phyloP scores from a whole-genome alignment of 2,888 invertebrate genomes.

The Sisyra terminalis region DNA sequence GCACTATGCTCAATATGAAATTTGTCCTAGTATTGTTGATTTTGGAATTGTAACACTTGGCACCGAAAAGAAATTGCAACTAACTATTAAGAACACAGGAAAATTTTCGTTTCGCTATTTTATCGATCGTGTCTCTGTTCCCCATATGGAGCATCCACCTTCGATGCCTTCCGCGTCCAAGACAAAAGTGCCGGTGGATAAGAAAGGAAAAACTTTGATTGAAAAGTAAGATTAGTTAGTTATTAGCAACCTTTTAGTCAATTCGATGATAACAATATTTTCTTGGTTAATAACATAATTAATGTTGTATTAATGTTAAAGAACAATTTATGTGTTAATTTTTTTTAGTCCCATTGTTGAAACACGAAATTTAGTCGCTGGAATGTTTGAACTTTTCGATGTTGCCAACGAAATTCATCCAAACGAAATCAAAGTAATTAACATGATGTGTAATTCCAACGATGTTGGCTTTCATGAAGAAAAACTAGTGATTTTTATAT shows the following conservation, averaged over 20 bases:
- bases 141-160: too few species aligned
- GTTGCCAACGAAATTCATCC: slow-evolving; percentile 17
- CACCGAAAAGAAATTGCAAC: slow-evolving; percentile 31
- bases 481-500: slow-evolving; percentile 21
- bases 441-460: slow-evolving; percentile 23
- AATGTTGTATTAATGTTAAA: too few species aligned
- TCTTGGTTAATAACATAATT: too few species aligned
- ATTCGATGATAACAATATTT: background rate
- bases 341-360: too few species aligned
- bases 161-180: too few species aligned
- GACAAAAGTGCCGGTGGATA: too few species aligned
- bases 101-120: slow-evolving; percentile 37
- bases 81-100: slow-evolving; percentile 41
- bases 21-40: slow-evolving; percentile 40
- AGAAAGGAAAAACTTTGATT: too few species aligned
- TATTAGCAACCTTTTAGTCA: too few species aligned
- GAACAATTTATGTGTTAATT: too few species aligned
- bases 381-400: background rate
- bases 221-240: too few species aligned
- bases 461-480: slow-evolving; percentile 21
- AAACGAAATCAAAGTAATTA: slow-evolving; percentile 19
- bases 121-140: slow-evolving; percentile 14
- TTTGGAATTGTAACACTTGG: slow-evolving; percentile 40
- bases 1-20: slow-evolving; percentile 24
- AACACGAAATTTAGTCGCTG: background rate